A percentile compares a stretch with the other conserved stretches of the same genome.
Conservation (phyloP, 2,113 vertebrate genomes). For the Hyaena hyaena region DNA sequence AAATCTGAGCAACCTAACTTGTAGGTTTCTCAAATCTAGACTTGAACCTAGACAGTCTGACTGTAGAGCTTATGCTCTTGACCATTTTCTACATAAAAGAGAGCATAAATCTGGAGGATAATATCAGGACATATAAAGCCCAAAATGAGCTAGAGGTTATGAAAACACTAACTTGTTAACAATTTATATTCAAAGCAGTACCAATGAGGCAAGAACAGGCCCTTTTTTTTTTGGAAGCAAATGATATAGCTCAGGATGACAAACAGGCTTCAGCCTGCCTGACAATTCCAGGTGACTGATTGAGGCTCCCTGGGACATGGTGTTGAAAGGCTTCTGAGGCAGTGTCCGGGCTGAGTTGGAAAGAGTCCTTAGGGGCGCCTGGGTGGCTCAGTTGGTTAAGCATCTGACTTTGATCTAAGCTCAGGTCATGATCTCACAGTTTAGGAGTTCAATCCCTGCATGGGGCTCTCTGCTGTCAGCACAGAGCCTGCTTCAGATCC, state of each 20-base stretch:
- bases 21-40: conserved; percentile 16
- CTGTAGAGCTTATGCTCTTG: neutral
- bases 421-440: too few relatives aligned
- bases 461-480: too few relatives aligned
- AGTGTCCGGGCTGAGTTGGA: neutral
- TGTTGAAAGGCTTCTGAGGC: neutral
- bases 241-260: neutral
- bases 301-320: neutral
- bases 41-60: neutral
- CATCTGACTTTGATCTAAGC: too few relatives aligned
- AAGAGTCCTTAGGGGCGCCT: neutral
- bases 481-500: too few relatives aligned
- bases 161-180: neutral
- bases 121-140: neutral
- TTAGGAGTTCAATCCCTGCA: too few relatives aligned
- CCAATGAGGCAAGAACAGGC: neutral
- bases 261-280: neutral
- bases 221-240: neutral
- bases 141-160: neutral
- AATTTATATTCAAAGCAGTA: neutral
- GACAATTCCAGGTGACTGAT: neutral
- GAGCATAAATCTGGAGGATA: neutral
- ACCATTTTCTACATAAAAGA: neutral
- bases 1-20: neutral
- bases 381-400: too few relatives aligned